These are phyloP conservation scores for Arrhopalites spinosus DNA, from an alignment of 2,888 invertebrate species.

Conservation along the genomic window DNA sequence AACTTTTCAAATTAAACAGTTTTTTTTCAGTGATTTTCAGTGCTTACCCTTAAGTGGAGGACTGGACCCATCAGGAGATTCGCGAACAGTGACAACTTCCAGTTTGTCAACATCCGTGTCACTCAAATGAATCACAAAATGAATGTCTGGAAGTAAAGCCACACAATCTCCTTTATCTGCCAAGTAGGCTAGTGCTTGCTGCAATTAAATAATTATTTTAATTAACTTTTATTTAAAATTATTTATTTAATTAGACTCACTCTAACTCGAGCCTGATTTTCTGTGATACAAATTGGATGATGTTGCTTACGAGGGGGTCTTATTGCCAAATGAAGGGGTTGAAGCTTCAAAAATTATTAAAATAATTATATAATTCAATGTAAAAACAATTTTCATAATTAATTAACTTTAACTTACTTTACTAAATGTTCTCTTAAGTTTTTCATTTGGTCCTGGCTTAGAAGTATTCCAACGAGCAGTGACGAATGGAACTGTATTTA, in stretches of 20 bases:
- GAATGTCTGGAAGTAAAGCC: conserved; percentile 46
- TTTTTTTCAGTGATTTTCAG: not conserved
- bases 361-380: not conserved
- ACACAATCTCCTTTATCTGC: conserved; percentile 48
- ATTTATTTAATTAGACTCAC: not conserved
- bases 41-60: not conserved
- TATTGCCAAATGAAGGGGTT: conserved; percentile 44
- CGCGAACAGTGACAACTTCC: conserved; percentile 30
- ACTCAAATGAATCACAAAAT: conserved; percentile 47
- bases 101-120: conserved; percentile 47
- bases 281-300: conserved; percentile 42
- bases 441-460: conserved; percentile 31
- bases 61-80: not conserved
- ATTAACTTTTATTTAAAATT: not conserved
- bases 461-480: conserved; percentile 43
- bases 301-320: conserved; percentile 36
- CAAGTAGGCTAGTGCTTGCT: conserved; percentile 45
- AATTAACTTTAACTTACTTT: not conserved
- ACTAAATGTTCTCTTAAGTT: not conserved
- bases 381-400: not conserved
- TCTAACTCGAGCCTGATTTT: conserved; percentile 41
- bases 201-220: not conserved
- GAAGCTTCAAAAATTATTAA: conserved; percentile 14
- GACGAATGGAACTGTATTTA: conserved; percentile 46
- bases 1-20: not conserved